Percentiles rank a stretch among this genome's conserved stretches.
phyloP scores from a whole-genome alignment of 1,140 invertebrate species.

The Ganaspis sp. region DNA sequence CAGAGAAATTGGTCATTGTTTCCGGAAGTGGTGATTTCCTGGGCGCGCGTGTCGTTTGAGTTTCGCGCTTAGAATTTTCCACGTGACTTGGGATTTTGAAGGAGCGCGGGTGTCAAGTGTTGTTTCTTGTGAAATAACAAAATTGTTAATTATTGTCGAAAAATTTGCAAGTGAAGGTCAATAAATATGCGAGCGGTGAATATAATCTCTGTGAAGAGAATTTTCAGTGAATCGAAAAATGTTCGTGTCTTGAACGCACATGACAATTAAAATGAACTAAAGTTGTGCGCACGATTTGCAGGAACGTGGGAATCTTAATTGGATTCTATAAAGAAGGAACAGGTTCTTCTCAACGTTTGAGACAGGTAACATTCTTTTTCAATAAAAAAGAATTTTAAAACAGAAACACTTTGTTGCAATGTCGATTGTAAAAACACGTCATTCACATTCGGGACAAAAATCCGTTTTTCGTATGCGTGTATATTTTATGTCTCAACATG shows the following conservation, averaged over 20 bases:
- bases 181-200: background rate
- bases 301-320: constrained; percentile 31
- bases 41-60: too few species aligned
- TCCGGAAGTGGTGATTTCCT: too few species aligned
- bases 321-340: constrained; percentile 1
- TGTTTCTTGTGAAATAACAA: too few species aligned
- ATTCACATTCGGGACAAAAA: too few species aligned
- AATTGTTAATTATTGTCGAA: too few species aligned
- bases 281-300: constrained; percentile 8
- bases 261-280: background rate
- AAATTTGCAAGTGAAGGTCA: background rate
- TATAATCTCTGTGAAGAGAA: background rate
- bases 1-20: too few species aligned
- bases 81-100: too few species aligned
- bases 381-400: background rate
- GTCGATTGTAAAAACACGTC: too few species aligned
- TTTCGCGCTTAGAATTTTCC: too few species aligned
- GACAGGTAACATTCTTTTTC: background rate
- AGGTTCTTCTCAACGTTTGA: background rate
- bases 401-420: background rate
- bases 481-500: too few species aligned
- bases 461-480: too few species aligned
- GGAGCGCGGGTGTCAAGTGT: too few species aligned
- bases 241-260: constrained; percentile 26
- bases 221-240: background rate